Evolutionary conservation across 2,888 invertebrate species (phyloP).

Genomic region (Leptura quadrifasciata): DNA sequence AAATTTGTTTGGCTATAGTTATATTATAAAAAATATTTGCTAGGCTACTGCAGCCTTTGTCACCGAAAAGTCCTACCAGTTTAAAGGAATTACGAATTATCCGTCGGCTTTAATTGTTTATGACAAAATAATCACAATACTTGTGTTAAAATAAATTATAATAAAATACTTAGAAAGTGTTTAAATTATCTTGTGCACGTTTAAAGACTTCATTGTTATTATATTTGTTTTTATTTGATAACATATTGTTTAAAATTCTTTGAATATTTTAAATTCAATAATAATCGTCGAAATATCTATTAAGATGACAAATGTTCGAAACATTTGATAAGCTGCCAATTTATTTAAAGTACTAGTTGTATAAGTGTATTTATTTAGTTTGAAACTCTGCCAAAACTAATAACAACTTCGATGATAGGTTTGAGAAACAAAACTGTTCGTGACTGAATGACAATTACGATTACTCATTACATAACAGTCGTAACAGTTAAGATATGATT

Average conservation of each 20-base stretch:
- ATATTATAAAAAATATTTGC: too few relatives aligned
- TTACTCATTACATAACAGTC: slow-evolving; percentile 14
- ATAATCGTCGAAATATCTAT: slow-evolving; percentile 33
- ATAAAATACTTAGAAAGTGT: slow-evolving; percentile 14
- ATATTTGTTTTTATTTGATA: slow-evolving; percentile 30
- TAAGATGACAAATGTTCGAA: slow-evolving; percentile 36
- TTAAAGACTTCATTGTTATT: slow-evolving; percentile 9
- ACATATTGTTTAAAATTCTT: slow-evolving; percentile 37
- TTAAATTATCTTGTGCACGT: slow-evolving; percentile 23
- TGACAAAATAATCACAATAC: neutral
- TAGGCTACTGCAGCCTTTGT: too few relatives aligned
- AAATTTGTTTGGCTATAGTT: too few relatives aligned
- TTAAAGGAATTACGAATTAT: neutral
- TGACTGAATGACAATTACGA: slow-evolving; percentile 1
- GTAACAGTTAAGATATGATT: neutral
- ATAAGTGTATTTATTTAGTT: slow-evolving; percentile 19
- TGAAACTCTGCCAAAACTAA: slow-evolving; percentile 25
- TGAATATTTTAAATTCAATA: slow-evolving; percentile 30
- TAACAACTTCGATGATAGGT: slow-evolving; percentile 10
- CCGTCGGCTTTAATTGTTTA: neutral
- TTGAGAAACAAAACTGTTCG: neutral
- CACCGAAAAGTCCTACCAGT: too few relatives aligned
- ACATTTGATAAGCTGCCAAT: slow-evolving; percentile 38
- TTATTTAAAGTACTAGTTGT: slow-evolving; percentile 20
- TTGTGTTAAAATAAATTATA: slow-evolving; percentile 3